Conservation (phyloP, 2,797 vertebrate species). For the Lutjanus campechanus region DNA sequence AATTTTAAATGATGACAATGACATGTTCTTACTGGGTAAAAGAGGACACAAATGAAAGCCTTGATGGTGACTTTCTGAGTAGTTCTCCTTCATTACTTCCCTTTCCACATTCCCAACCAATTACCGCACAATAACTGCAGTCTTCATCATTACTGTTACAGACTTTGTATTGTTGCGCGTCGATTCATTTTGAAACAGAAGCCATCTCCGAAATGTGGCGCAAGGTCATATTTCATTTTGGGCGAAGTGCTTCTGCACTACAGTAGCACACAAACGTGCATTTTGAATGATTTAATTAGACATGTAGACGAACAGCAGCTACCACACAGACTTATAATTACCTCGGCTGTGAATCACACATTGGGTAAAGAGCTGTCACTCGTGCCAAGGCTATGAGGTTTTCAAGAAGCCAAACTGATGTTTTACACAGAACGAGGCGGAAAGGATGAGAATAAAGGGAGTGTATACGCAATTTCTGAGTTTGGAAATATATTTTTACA, state of each 20-base stretch:
- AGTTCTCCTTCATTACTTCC: constrained; percentile 12
- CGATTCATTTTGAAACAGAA: constrained; percentile 19
- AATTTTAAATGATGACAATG: constrained; percentile 13
- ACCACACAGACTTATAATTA: constrained; percentile 37
- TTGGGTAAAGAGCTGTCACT: constrained; percentile 19
- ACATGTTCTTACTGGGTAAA: background rate
- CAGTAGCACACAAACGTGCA: constrained; percentile 35
- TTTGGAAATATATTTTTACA: background rate
- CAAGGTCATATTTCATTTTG: constrained; percentile 46
- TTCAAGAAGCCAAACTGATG: constrained; percentile 20
- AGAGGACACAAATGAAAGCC: constrained; percentile 22
- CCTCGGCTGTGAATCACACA: constrained; percentile 34
- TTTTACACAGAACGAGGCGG: constrained; percentile 1
- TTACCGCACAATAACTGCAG: constrained; percentile 17
- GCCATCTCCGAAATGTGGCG: constrained; percentile 24
- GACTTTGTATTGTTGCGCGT: constrained; percentile 13
- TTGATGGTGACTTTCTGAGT: constrained; percentile 7
- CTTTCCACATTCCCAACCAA: constrained; percentile 8
- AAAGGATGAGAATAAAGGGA: background rate
- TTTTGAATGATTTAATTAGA: constrained; percentile 61
- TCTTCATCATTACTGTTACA: constrained; percentile 19
- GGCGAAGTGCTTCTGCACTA: constrained; percentile 15
- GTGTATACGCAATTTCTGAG: background rate
- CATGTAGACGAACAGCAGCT: constrained; percentile 32
- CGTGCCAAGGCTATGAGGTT: background rate